phyloP scores from a whole-genome alignment of 2,888 invertebrate species.

The Helobdella robusta region DNA sequence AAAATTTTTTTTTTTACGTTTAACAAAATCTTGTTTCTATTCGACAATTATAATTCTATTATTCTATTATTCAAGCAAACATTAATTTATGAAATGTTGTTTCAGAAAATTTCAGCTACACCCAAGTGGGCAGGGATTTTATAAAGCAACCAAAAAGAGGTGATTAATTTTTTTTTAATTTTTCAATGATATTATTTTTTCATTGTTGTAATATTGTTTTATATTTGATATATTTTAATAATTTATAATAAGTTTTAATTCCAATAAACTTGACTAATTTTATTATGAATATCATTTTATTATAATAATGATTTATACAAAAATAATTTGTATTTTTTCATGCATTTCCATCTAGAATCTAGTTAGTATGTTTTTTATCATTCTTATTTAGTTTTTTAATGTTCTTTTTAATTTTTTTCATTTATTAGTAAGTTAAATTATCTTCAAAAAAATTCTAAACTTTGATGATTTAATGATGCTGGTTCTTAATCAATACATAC shows the following conservation, averaged over 20 bases:
- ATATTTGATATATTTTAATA: conserved; percentile 9
- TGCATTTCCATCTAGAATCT: too few species aligned
- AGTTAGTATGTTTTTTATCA: too few species aligned
- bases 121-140: conserved; percentile 14
- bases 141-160: conserved; percentile 18
- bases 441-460: too few species aligned
- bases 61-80: not conserved
- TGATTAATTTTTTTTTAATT: not conserved
- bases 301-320: too few species aligned
- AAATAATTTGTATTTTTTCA: too few species aligned
- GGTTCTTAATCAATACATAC: too few species aligned
- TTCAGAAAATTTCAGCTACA: conserved; percentile 22
- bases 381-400: too few species aligned
- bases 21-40: not conserved
- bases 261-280: not conserved
- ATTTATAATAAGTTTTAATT: not conserved
- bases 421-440: too few species aligned
- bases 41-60: not conserved
- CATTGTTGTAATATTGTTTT: not conserved
- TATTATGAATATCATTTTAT: too few species aligned
- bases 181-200: not conserved
- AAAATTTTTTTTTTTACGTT: not conserved
- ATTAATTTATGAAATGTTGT: not conserved
- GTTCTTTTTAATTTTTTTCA: too few species aligned
- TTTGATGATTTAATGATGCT: too few species aligned